A percentile compares a stretch with the other conserved stretches of the same genome.
Conservation (phyloP, 2,797 vertebrate genomes). For the Merluccius polli region DNA sequence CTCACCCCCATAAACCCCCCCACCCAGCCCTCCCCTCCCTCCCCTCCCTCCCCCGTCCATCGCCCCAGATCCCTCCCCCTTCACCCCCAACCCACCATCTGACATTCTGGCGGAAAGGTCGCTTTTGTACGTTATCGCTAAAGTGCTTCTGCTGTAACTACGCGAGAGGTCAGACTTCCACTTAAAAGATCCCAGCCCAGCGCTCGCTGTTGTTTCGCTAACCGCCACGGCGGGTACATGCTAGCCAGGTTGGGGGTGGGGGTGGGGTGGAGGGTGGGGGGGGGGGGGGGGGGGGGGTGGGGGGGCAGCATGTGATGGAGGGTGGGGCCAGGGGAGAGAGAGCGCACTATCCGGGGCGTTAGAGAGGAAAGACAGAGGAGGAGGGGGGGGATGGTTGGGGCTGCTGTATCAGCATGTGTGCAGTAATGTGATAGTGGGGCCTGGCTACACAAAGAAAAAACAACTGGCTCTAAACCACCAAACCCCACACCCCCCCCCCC, state of each 20-base stretch:
- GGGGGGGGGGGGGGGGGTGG: too few species aligned
- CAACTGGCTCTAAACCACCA: slow-evolving; percentile 62
- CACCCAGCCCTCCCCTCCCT: neutral
- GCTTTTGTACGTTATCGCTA: neutral
- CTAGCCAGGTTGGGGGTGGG: neutral
- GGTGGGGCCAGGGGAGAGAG: neutral
- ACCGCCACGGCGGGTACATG: neutral
- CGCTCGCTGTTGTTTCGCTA: neutral
- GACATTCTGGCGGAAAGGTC: slow-evolving; percentile 30
- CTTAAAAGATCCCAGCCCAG: neutral
- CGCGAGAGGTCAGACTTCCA: neutral
- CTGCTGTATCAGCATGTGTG: slow-evolving; percentile 80
- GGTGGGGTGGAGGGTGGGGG: too few species aligned
- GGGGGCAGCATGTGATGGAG: neutral
- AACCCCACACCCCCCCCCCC: neutral
- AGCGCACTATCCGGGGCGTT: slow-evolving; percentile 18
- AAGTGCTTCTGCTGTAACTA: neutral
- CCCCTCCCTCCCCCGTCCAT: neutral
- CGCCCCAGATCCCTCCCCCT: neutral
- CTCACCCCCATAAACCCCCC: slow-evolving; percentile 12
- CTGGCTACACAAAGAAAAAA: slow-evolving; percentile 77
- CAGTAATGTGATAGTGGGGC: slow-evolving; percentile 73
- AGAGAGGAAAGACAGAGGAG: neutral
- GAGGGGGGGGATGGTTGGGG: slow-evolving; percentile 31
- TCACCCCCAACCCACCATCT: neutral